phyloP scores from a whole-genome alignment of 2,113 vertebrate species.

The Engystomops pustulosus region DNA sequence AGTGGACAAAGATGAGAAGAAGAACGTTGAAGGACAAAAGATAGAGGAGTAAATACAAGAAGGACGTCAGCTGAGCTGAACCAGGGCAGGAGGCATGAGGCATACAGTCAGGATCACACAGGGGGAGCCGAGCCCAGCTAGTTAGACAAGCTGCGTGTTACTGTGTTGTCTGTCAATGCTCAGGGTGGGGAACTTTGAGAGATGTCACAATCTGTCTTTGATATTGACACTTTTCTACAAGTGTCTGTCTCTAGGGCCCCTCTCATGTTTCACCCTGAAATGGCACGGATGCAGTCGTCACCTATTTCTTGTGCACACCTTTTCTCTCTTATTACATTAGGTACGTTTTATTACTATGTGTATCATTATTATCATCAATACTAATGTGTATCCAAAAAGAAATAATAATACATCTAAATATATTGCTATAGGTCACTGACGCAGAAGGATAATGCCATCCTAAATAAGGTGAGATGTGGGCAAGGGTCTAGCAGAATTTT shows the following conservation, averaged over 20 bases:
- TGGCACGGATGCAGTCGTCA: neutral
- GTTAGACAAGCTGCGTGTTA: slow-evolving; percentile 12
- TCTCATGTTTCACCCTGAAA: slow-evolving; percentile 31
- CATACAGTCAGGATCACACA: slow-evolving; percentile 19
- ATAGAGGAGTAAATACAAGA: neutral
- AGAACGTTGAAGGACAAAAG: neutral
- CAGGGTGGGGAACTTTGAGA: slow-evolving; percentile 53
- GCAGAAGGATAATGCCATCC: too few species aligned
- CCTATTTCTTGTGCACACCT: neutral
- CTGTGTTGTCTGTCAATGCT: slow-evolving; percentile 55
- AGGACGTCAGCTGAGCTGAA: neutral
- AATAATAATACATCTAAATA: too few species aligned
- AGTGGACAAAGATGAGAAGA: neutral
- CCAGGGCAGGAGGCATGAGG: neutral
- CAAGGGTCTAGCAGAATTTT: too few species aligned
- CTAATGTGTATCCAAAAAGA: neutral
- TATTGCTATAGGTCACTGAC: too few species aligned
- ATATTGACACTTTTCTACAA: slow-evolving; percentile 47
- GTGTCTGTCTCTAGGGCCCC: slow-evolving; percentile 29
- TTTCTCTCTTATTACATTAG: neutral
- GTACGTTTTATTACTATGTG: neutral
- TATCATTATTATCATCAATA: neutral
- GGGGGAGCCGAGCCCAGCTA: neutral
- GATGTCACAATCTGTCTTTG: slow-evolving; percentile 49
- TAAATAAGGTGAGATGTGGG: too few species aligned